Evolutionary conservation across 1,140 invertebrate genomes (phyloP).

Genomic region (Vanessa tameamea): DNA sequence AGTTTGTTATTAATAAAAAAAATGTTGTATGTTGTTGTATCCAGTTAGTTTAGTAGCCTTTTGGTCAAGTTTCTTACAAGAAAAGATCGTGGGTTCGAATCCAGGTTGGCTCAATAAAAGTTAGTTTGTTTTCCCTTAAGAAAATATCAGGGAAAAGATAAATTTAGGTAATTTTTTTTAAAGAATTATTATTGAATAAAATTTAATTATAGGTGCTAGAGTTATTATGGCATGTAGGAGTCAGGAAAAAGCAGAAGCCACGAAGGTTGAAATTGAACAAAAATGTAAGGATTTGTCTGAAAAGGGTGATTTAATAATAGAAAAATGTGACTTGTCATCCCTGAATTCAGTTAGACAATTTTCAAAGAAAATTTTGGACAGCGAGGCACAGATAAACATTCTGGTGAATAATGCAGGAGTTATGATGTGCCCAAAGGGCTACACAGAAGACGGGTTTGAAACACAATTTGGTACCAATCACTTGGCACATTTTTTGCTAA

Average conservation of each 20-base stretch:
- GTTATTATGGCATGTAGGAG: conserved; percentile 90
- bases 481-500: conserved; percentile 92
- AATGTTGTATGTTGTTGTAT: no score
- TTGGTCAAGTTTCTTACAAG: no score
- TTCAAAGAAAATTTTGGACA: conserved; percentile 82
- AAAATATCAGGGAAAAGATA: no score
- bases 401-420: conserved; percentile 92
- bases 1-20: background rate
- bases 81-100: no score
- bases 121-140: no score
- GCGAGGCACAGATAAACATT: conserved; percentile 84
- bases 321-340: conserved; percentile 86
- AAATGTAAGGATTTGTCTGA: conserved; percentile 70
- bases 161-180: no score
- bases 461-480: conserved; percentile 91
- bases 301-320: conserved; percentile 81
- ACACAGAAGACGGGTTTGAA: conserved; percentile 91
- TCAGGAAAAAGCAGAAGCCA: conserved; percentile 79
- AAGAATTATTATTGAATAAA: background rate
- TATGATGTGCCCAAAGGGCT: conserved; percentile 85
- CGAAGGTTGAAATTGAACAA: conserved; percentile 75
- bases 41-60: no score
- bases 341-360: conserved; percentile 87
- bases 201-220: conserved; percentile 82
- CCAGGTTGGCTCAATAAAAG: no score